These are phyloP conservation scores for Cetoscarus ocellatus DNA, from an alignment of 2,797 vertebrate genomes.

Conservation along the genomic window DNA sequence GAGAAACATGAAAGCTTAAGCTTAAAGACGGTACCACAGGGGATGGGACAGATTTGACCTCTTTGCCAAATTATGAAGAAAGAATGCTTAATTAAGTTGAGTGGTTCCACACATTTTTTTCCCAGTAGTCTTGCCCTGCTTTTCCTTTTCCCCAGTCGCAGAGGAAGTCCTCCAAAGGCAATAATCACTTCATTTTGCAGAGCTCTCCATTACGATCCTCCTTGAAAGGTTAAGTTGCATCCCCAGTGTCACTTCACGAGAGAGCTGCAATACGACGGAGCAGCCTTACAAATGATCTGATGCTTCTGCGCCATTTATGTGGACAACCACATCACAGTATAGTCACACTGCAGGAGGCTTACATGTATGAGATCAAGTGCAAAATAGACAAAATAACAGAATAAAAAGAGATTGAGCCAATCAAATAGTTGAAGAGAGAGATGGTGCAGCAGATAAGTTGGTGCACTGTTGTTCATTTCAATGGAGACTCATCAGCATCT, in stretches of 20 bases:
- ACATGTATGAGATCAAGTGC: slow-evolving; percentile 4
- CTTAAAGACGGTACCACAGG: slow-evolving; percentile 2
- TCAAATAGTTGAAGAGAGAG: too few species aligned
- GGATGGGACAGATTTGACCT: slow-evolving; percentile 23
- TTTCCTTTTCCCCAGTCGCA: slow-evolving; percentile 1
- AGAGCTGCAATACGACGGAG: slow-evolving; percentile 17
- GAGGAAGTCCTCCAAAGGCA: slow-evolving; percentile 27
- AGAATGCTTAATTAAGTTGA: slow-evolving; percentile 46
- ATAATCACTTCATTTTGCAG: slow-evolving; percentile 51
- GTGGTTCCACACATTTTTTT: slow-evolving; percentile 14
- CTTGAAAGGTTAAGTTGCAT: slow-evolving; percentile 55
- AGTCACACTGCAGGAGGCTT: slow-evolving; percentile 2
- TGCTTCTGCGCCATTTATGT: slow-evolving; percentile 20
- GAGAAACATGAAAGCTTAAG: slow-evolving; percentile 7
- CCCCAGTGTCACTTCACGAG: slow-evolving; percentile 28
- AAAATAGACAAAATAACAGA: background rate
- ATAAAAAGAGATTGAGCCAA: too few species aligned
- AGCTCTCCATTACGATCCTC: slow-evolving; percentile 32
- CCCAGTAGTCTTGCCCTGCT: background rate
- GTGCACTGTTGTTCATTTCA: too few species aligned
- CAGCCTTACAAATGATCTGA: slow-evolving; percentile 31
- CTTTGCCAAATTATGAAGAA: slow-evolving; percentile 42
- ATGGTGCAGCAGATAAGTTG: too few species aligned
- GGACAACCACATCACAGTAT: slow-evolving; percentile 8
- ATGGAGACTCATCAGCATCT: too few species aligned